phyloP scores from a whole-genome alignment of 2,888 invertebrate species.

The Silvanus unidentatus region DNA sequence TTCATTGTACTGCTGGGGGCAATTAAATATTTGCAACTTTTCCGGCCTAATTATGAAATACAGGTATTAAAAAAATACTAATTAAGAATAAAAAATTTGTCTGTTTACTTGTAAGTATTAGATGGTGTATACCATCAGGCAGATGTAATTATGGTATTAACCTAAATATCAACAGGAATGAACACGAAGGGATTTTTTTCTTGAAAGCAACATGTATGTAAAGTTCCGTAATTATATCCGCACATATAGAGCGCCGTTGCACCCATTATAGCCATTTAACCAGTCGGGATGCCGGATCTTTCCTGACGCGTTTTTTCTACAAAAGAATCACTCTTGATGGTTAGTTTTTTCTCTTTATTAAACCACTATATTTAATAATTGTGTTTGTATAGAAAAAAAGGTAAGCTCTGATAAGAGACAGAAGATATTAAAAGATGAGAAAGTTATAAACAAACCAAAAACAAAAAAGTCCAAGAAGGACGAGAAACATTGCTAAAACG shows the following conservation, averaged over 20 bases:
- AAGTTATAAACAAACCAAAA: too few relatives aligned
- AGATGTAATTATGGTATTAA: constrained; percentile 79
- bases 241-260: constrained; percentile 81
- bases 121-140: constrained; percentile 72
- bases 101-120: not conserved
- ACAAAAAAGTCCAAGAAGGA: too few relatives aligned
- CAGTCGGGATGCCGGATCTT: constrained; percentile 79
- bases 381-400: too few relatives aligned
- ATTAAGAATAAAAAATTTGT: too few relatives aligned
- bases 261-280: constrained; percentile 87
- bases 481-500: too few relatives aligned
- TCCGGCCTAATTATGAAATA: constrained; percentile 44
- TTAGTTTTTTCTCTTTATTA: too few relatives aligned
- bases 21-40: constrained; percentile 76
- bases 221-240: constrained; percentile 76
- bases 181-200: constrained; percentile 73
- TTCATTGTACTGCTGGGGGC: constrained; percentile 84
- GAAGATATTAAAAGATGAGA: too few relatives aligned
- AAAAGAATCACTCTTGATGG: too few relatives aligned
- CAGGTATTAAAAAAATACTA: too few relatives aligned
- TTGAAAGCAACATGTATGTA: constrained; percentile 73
- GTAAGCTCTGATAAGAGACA: too few relatives aligned
- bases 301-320: too few relatives aligned
- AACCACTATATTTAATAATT: too few relatives aligned
- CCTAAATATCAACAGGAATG: constrained; percentile 88